phyloP scores from a whole-genome alignment of 1,140 invertebrate species.

The Forficula auricularia region DNA sequence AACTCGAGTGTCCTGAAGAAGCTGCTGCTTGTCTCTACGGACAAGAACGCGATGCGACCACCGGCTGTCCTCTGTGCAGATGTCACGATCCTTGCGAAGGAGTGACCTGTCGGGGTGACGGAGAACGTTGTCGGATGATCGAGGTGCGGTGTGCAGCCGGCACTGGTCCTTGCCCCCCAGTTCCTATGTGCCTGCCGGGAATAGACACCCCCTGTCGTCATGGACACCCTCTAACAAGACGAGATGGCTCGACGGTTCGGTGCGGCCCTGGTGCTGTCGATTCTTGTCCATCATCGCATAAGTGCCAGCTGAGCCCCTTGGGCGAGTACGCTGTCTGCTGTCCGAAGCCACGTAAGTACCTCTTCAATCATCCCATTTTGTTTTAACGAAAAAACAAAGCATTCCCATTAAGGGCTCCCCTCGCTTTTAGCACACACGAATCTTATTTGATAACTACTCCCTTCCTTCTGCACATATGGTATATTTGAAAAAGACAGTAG shows the following conservation, averaged over 20 bases:
- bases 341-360: slow-evolving; percentile 49
- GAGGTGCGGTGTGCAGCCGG: slow-evolving; percentile 30
- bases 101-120: slow-evolving; percentile 48
- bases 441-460: too few species aligned
- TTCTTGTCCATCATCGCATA: slow-evolving; percentile 63
- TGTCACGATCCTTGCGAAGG: slow-evolving; percentile 61
- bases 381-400: too few species aligned
- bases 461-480: too few species aligned
- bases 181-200: slow-evolving; percentile 58
- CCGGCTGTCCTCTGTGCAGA: slow-evolving; percentile 53
- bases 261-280: slow-evolving; percentile 50
- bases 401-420: too few species aligned
- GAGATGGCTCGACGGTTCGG: slow-evolving; percentile 30
- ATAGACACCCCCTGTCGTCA: slow-evolving; percentile 56
- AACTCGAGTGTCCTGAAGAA: neutral
- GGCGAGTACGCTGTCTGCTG: slow-evolving; percentile 66
- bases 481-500: too few species aligned
- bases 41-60: slow-evolving; percentile 15
- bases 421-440: too few species aligned
- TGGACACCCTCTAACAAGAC: slow-evolving; percentile 39
- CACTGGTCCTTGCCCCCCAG: slow-evolving; percentile 46
- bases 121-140: slow-evolving; percentile 43
- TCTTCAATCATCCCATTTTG: too few species aligned
- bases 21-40: slow-evolving; percentile 10
- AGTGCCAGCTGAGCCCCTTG: slow-evolving; percentile 61